A percentile compares a stretch with the other conserved stretches of the same genome.
Evolutionary conservation across 2,113 vertebrate species (phyloP).

Genomic region (Microcebus tavaratra): DNA sequence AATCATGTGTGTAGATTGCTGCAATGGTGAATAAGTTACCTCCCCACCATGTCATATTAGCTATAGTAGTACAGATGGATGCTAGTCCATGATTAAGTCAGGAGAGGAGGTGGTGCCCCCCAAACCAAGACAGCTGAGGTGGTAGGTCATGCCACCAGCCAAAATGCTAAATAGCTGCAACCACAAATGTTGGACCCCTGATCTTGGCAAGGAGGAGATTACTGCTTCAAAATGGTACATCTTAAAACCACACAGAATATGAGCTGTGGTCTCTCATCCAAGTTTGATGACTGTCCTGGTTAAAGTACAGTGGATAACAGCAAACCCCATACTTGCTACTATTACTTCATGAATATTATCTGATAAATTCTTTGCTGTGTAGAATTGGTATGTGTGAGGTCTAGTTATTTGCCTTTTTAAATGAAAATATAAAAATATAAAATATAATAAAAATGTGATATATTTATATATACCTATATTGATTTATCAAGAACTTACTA

Average conservation of each 20-base stretch:
- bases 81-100: neutral
- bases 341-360: neutral
- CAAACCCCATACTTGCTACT: neutral
- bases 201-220: neutral
- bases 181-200: neutral
- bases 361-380: neutral
- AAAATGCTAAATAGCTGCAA: neutral
- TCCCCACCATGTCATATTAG: neutral
- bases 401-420: neutral
- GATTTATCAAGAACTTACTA: neutral
- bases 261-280: neutral
- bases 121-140: neutral
- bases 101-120: neutral
- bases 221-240: neutral
- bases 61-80: neutral
- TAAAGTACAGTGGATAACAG: neutral
- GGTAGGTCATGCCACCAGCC: neutral
- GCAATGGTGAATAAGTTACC: neutral
- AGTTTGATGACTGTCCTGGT: neutral
- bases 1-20: neutral
- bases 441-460: neutral
- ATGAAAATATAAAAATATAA: neutral
- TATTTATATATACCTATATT: neutral
- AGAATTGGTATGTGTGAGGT: neutral
- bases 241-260: neutral